Percentiles rank a stretch among this genome's conserved stretches.
These are phyloP conservation scores for Epirrhoe alternata DNA, from an alignment of 2,888 invertebrate genomes.

Conservation along the genomic window DNA sequence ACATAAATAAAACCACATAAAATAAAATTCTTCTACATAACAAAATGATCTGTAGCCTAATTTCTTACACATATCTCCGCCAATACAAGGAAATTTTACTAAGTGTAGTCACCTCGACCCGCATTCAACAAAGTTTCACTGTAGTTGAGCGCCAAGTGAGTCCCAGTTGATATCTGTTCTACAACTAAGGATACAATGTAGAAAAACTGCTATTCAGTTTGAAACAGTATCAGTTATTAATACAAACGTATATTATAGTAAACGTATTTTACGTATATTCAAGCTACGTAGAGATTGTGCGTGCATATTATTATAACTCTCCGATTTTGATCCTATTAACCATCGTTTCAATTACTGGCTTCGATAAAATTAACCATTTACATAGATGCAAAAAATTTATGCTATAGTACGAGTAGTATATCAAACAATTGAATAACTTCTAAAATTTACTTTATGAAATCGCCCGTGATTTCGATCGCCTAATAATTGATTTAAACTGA, in stretches of 20 bases:
- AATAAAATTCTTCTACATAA: background rate
- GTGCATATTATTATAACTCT: background rate
- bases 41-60: background rate
- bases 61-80: background rate
- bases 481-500: background rate
- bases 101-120: background rate
- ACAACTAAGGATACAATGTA: background rate
- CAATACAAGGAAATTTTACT: background rate
- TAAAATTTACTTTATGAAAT: background rate
- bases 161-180: background rate
- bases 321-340: background rate
- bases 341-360: constrained; percentile 1
- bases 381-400: background rate
- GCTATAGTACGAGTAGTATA: background rate
- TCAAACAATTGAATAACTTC: background rate
- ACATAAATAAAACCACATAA: background rate
- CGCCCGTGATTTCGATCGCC: background rate
- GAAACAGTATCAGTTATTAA: background rate
- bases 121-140: background rate
- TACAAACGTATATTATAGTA: no score
- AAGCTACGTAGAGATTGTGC: no score
- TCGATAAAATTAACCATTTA: background rate
- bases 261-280: no score
- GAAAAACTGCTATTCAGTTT: background rate
- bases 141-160: background rate